phyloP scores from a whole-genome alignment of 35 echinoderm and acorn worm species.

The Diadema setosum region DNA sequence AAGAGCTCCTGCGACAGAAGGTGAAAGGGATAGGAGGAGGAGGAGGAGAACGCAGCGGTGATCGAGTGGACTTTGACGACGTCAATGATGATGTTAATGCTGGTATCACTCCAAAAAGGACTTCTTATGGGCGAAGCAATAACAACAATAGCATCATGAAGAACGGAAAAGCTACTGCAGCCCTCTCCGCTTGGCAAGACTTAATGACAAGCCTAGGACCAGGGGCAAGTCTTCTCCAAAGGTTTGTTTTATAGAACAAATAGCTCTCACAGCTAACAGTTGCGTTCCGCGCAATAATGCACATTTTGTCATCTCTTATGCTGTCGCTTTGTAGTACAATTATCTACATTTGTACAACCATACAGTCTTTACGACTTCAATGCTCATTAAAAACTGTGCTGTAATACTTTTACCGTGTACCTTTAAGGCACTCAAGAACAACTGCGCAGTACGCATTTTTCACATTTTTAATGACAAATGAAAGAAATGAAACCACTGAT shows the following conservation, averaged over 20 bases:
- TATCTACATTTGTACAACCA: too few relatives aligned
- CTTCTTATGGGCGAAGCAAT: not conserved
- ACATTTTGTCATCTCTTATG: too few relatives aligned
- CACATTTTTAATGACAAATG: too few relatives aligned
- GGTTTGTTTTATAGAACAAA: not conserved
- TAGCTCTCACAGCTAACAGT: too few relatives aligned
- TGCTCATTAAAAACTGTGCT: too few relatives aligned
- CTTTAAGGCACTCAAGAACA: too few relatives aligned
- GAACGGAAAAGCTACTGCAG: not conserved
- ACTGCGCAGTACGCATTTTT: too few relatives aligned
- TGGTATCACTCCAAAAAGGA: not conserved
- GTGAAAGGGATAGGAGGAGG: not conserved
- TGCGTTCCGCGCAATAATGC: too few relatives aligned
- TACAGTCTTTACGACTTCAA: too few relatives aligned
- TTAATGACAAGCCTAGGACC: not conserved
- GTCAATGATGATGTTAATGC: not conserved
- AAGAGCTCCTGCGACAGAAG: conserved; percentile 57
- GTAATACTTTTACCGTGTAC: too few relatives aligned
- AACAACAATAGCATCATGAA: not conserved
- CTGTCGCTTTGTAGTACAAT: too few relatives aligned
- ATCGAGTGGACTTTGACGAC: not conserved
- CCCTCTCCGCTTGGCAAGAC: not conserved
- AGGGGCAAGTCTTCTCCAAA: not conserved
- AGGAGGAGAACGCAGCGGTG: not conserved
- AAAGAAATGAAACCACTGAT: too few relatives aligned